These are phyloP conservation scores for Spatulosminthurus flaviceps DNA, from an alignment of 2,888 invertebrate genomes.

Conservation along the genomic window DNA sequence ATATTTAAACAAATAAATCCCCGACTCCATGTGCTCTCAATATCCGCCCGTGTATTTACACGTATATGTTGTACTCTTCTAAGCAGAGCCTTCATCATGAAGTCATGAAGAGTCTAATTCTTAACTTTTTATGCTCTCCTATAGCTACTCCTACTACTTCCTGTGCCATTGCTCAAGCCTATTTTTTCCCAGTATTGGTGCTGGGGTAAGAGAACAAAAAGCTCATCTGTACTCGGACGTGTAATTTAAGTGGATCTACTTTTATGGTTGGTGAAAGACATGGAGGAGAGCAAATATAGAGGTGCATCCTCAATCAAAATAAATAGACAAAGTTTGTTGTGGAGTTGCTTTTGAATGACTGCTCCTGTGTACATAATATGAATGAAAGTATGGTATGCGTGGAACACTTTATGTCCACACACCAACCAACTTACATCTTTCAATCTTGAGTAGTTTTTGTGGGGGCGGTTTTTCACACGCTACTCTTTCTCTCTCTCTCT, in stretches of 20 bases:
- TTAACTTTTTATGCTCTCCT: neutral
- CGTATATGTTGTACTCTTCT: neutral
- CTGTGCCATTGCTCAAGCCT: neutral
- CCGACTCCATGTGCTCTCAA: no score
- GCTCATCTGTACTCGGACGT: neutral
- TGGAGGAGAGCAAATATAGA: no score
- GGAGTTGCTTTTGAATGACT: neutral
- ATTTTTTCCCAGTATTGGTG: neutral
- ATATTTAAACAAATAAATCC: no score
- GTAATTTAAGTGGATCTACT: constrained; percentile 18
- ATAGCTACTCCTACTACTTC: no score
- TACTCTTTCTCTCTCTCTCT: no score
- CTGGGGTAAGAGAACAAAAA: neutral
- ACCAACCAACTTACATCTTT: no score
- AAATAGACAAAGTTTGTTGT: constrained; percentile 18
- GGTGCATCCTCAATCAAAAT: constrained; percentile 7
- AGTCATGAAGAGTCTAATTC: neutral
- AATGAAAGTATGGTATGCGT: constrained; percentile 6
- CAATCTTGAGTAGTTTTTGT: no score
- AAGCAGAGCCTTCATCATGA: neutral
- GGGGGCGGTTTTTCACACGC: no score
- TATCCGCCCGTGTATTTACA: no score
- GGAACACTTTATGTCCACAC: neutral
- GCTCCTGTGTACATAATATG: no score
- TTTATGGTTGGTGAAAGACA: neutral